Conservation (phyloP, 2,888 invertebrate species). For the Leptura quadrifasciata region DNA sequence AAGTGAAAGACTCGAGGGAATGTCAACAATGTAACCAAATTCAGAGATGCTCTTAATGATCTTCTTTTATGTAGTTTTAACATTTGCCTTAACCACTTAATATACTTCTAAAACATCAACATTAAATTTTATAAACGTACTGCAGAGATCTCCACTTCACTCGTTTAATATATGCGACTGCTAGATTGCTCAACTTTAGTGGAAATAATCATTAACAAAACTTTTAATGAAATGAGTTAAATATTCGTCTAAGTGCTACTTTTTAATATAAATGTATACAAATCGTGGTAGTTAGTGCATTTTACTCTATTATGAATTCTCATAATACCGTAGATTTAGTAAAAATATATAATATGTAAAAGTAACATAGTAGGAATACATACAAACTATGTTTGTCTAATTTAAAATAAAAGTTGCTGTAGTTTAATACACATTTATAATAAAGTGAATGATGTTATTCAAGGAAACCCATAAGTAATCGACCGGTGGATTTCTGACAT, state of each 20-base stretch:
- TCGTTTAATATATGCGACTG: conserved; percentile 25
- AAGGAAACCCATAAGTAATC: no score
- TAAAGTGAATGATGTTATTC: no score
- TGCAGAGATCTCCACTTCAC: conserved; percentile 4
- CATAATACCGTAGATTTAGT: neutral
- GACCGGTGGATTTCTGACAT: no score
- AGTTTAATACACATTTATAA: no score
- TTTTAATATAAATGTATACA: conserved; percentile 25
- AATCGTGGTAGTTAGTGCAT: neutral
- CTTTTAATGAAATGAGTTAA: conserved; percentile 42
- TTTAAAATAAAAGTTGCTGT: no score
- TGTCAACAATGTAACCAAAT: conserved; percentile 34
- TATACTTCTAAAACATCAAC: conserved; percentile 21
- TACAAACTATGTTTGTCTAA: no score
- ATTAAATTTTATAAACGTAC: conserved; percentile 22
- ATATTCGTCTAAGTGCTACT: conserved; percentile 9
- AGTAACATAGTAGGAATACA: no score
- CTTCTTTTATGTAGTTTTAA: conserved; percentile 34
- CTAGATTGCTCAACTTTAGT: conserved; percentile 29
- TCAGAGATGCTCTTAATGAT: conserved; percentile 28
- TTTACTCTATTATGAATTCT: neutral
- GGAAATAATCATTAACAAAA: conserved; percentile 33
- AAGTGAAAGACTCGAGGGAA: conserved; percentile 16
- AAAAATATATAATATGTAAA: neutral
- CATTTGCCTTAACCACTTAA: conserved; percentile 31